Evolutionary conservation across 2,888 invertebrate species (phyloP), one percentile per base, ranked within the genome.

Genomic region (Drosophila subquinaria): DNA sequence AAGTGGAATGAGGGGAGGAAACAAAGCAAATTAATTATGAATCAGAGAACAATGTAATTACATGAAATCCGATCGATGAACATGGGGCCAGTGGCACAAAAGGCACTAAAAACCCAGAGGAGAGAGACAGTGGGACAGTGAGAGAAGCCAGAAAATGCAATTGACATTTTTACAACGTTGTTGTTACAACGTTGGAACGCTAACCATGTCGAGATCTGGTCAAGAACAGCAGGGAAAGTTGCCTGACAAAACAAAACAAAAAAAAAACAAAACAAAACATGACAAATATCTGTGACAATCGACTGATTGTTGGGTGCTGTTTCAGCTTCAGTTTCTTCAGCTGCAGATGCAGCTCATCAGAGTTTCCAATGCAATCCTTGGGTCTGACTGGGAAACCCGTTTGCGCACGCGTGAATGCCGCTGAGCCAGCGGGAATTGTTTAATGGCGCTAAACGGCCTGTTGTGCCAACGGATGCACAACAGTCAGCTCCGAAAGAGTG

Each of bases 31-130:
- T 90, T 90, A 90, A 90, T 90, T 90, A 90, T 90, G 90, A 90
- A 90, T 90, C 90, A 90, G 90, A 88, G 85, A 86, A 89, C 90
- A 91, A 90, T 84, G 91, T 91, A 90, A 90, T 90, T 90, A 90
- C 90, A 90, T 91, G 90, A 91, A 90, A 90, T 89, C 86, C 88
- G 88, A 89, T 89, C 87, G 88, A 88, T 79, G 82, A 72, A 81
- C 84, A 82, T 82, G 84, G 67, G 61, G 74, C 73, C 84, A 81
- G 45, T 76, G 76, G 68, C 71, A 69, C 75, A 70, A 48, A 73
- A 77, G 67, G 56, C 64, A 79, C 70, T 59, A 71, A 64, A 68
- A 67, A 69, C 48, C 38, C 17, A 53, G 23, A 23, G 50, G 23
- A 42, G 30, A 20, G 13, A 56, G 42, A 36, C 9, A 56, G 42